Evolutionary conservation across 1,140 invertebrate species (phyloP), one percentile per base, ranked within the genome.

Genomic region (Drosophila pruinosa): DNA sequence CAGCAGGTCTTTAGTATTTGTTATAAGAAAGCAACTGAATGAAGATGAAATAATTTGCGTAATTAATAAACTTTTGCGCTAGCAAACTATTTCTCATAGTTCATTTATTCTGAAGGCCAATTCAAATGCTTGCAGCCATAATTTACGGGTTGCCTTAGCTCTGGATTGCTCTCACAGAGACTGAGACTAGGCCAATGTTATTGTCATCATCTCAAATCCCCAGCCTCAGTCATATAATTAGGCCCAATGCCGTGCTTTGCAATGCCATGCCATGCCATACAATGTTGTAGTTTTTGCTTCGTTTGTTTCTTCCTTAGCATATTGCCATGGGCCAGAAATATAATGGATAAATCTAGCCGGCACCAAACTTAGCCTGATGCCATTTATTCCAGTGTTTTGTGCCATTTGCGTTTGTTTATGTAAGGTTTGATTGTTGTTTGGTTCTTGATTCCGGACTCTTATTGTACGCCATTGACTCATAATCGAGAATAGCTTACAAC

Each of bases 101-200:
- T 71, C 78, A 82, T 82, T 81, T 81, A 69, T 62, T 77, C 31
- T 63, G 70, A 83, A 78, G 70, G 71, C 63, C 50, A 50, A 21
- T 39, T 56, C 67, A 56, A 64, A 63, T 48, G 22, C 54, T 50
- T 14, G 17, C 26, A 59, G 53, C 41, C 58, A 70, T 38, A 47
- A 69, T 69, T 50, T 50, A 56, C 7, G 21, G 6, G 31, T 12
- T 61, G 47, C 57, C 54, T 58, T 50, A 21, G 41, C 58, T 69
- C 31, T 53, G 22, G 62, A 34, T n/a, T n/a, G 31, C 5, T 26
- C 26, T 7, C 26, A 3, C 26, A 26, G 12, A 15, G 15, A 47
- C 38, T 53, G 8, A 39, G 54, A 50, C 45, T 63, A 59, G 67
- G 72, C 61, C 77, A 67, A 63, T 72, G 67, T 19, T 65, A 62